A percentile compares a stretch with the other conserved stretches of the same genome.
These are phyloP conservation scores for Cephus rjabovi DNA, from an alignment of 2,888 invertebrate genomes.

Conservation along the genomic window DNA sequence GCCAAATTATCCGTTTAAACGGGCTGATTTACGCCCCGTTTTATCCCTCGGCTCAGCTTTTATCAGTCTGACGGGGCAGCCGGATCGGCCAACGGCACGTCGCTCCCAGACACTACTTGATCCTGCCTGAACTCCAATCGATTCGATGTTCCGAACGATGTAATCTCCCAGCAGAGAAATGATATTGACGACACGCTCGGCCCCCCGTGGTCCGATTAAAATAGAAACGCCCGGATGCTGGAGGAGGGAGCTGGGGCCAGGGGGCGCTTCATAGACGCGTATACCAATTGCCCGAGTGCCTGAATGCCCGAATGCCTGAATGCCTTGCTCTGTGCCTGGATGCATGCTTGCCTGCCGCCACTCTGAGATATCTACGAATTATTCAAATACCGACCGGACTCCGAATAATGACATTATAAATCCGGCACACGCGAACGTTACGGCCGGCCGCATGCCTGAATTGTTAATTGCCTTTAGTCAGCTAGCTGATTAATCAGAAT, in stretches of 20 bases:
- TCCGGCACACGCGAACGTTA: conserved; percentile 2
- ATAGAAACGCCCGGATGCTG: conserved; percentile 4
- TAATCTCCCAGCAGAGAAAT: background rate
- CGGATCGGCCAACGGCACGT: background rate
- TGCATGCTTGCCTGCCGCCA: background rate
- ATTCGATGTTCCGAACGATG: background rate
- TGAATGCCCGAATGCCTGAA: background rate
- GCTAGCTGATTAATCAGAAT: conserved; percentile 5
- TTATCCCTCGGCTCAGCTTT: conserved; percentile 22
- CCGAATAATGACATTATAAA: conserved; percentile 14
- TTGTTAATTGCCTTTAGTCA: conserved; percentile 12
- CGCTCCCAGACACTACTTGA: background rate
- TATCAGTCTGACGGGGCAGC: background rate
- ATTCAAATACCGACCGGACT: conserved; percentile 11
- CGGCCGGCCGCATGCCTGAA: conserved; percentile 12
- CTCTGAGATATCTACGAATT: conserved; percentile 10
- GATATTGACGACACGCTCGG: conserved; percentile 11
- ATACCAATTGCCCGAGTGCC: background rate
- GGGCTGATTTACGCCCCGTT: conserved; percentile 60
- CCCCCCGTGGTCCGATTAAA: conserved; percentile 9
- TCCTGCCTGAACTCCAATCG: background rate
- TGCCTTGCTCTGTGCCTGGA: background rate
- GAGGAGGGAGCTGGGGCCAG: background rate
- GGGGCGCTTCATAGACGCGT: background rate
- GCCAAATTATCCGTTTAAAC: conserved; percentile 60